Percentiles rank a stretch among this genome's conserved stretches.
These are phyloP conservation scores for Myotis pilosus DNA, from an alignment of 2,797 vertebrate species.

Conservation along the genomic window DNA sequence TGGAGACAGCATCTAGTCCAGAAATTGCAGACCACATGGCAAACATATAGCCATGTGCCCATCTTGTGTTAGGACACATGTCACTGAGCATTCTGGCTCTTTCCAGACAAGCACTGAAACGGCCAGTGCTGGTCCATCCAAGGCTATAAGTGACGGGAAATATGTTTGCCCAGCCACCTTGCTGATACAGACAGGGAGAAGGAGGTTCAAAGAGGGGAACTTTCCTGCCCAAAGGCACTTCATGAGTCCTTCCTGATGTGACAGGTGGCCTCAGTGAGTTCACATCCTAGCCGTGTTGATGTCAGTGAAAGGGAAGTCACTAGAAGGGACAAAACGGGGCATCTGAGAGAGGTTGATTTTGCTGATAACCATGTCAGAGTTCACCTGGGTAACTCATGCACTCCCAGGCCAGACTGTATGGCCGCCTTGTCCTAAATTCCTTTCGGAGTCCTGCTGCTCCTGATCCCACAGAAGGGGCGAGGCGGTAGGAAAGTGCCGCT, in stretches of 20 bases:
- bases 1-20: background rate
- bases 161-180: background rate
- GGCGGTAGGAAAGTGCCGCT: background rate
- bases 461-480: rapidly evolving
- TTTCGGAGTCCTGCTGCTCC: background rate
- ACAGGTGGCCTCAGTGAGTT: background rate
- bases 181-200: background rate
- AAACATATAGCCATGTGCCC: background rate
- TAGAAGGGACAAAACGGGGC: background rate
- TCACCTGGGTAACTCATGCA: no score
- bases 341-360: background rate
- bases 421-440: background rate
- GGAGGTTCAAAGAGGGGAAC: no score
- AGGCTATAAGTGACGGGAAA: background rate
- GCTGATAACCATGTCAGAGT: background rate
- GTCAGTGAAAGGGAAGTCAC: background rate
- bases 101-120: background rate
- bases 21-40: background rate
- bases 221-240: background rate
- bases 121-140: background rate
- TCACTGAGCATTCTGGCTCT: background rate
- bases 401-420: background rate
- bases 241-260: background rate
- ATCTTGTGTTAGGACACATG: background rate
- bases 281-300: background rate